Base-by-base conservation (phyloP, 2,113 vertebrate genomes). In the Ochotona princeps region DNA sequence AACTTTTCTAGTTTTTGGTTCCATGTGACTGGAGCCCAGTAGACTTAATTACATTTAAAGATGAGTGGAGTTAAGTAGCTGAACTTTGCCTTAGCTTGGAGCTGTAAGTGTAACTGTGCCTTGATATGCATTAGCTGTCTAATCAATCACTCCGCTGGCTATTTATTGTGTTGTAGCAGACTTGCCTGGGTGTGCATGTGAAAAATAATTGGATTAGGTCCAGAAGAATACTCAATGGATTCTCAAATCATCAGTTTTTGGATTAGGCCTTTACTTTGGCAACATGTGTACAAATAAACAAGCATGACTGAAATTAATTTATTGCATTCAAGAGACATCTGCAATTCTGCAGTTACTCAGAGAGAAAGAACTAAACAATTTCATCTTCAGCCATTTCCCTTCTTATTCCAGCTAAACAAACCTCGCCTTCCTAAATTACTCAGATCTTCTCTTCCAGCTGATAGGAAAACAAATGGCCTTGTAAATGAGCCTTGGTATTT, bases 251-350 rank as follows among this genome's bases (percentile, higher is more conserved):
- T 97, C 96, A 89, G 90, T 90, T 88, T 95, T 92, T 93, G 90
- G 90, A 91, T 95, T 93, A 83, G 57, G 83, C 90, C 94, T 94
- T 97, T 93, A 92, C 96, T 96, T 96, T 97, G 93, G 96, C 97
- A 97, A 95, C 90, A 78, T 96, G 94, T 80, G 92, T 69, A 76
- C 95, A 97, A 97, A 97, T 94, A 98, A 97, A 97, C 82, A 97
- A 96, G 67, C 86, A 97, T 85, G 96, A 97, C 94, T 96, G 95
- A 95, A 96, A 97, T 97, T 97, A 97, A 97, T 98, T 97, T 97
- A 96, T 92, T 97, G 84, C 95, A 95, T 97, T 98, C 96, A 90
- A 83, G 88, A 97, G 91, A 95, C 93, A 96, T 97, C 96, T 97
- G 96, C 94, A 98, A 97, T 97, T 95, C 94, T 95, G 92, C 51